Percentiles rank a stretch among this genome's conserved stretches.
Evolutionary conservation across 2,113 vertebrate genomes (phyloP).

Genomic region (Epinephelus cyanopodus): DNA sequence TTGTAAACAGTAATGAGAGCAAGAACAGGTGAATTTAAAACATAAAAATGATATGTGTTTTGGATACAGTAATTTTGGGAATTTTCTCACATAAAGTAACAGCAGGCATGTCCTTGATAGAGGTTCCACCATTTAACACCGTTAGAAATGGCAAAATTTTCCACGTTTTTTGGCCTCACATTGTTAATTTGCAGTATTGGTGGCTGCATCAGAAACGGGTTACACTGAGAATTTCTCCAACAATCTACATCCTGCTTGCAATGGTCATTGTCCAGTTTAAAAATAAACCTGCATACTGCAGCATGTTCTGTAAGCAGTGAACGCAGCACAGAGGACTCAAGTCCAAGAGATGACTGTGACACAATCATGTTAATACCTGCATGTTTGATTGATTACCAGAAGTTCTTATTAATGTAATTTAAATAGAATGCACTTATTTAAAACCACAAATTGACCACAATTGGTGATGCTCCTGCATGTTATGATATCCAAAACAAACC

Average conservation of each 20-base stretch:
- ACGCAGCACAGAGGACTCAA: not conserved
- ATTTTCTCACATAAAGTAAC: not conserved
- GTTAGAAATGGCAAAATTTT: not conserved
- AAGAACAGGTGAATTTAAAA: not conserved
- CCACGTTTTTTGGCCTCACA: not conserved
- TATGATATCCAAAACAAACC: not conserved
- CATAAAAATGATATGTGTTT: not conserved
- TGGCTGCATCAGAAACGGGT: not conserved
- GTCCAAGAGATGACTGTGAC: not conserved
- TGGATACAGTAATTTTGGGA: not conserved
- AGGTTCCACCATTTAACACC: not conserved
- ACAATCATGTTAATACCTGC: not conserved
- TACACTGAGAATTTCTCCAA: slow-evolving; percentile 7
- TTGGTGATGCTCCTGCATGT: not conserved
- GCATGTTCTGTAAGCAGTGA: not conserved
- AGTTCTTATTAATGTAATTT: not conserved
- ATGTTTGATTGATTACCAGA: not conserved
- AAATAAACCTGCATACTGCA: slow-evolving; percentile 9
- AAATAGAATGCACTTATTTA: not conserved
- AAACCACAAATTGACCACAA: slow-evolving; percentile 5
- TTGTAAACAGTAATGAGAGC: not conserved
- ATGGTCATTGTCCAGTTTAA: slow-evolving; percentile 23
- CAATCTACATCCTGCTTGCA: not conserved
- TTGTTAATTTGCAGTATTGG: not conserved
- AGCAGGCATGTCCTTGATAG: no score